Evolutionary conservation across 92 coral and sea anemone genomes (phyloP), one percentile per base, ranked within the genome.

Genomic region (Micromussa lordhowensis): DNA sequence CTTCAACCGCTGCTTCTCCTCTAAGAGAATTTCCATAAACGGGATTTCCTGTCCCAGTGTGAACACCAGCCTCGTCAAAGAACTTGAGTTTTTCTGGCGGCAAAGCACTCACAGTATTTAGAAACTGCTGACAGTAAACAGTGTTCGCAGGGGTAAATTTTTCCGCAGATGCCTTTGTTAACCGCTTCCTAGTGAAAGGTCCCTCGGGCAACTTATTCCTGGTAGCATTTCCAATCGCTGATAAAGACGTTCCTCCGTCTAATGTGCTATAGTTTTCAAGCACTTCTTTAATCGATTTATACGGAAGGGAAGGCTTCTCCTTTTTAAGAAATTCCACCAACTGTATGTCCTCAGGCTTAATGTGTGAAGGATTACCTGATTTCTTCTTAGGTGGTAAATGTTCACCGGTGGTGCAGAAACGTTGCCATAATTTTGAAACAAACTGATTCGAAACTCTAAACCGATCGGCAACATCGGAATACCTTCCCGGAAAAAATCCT

Each of bases 331-430:
- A 75, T 59, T 88, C 71, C 68, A 92, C 80, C 81, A 89, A 69
- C 58, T 92, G 88, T 70, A 89, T 82, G 85, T 88, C 94, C 82
- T 92, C 92, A 61, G 68, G 90, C 49, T 92, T 84, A 68, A 92
- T 82, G 78, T 85, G 92, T 77, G 83, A 79, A 35, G 92, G 90
- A 78, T 92, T 92, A 34, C 94, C 94, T 22, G 94, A 88, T 85
- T 44, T 88, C 35, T 86, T 84, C 85, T 64, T 71, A 16, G 77
- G 30, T 8, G 92, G 82, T 44, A 48, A 69, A 78, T 84, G 87
- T 72, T 75, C 85, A 77, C 89, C 87, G 44, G 91, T 90, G 38
- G 78, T 81, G 63, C 92, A 88, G 71, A 92, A 88, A 32, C 78
- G 59, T 78, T 57, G 85, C 94, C 92, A 88, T 73, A 88, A 81